Evolutionary conservation across 35 echinoderm and acorn worm species (phyloP), one percentile per base, ranked within the genome.

Genomic region (Apostichopus californicus): DNA sequence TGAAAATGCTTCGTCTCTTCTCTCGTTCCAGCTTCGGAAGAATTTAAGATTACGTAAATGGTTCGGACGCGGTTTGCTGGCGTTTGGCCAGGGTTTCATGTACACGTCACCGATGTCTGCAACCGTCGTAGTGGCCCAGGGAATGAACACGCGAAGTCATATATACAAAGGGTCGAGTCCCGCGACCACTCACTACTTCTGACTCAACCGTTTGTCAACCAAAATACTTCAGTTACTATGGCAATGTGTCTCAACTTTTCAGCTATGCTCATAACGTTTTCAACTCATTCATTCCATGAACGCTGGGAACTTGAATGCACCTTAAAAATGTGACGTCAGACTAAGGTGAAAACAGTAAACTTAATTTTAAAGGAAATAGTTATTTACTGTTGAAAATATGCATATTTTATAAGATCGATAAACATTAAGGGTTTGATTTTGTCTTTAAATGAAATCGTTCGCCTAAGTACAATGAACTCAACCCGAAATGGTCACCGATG

Each of bases 61-160:
- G 86, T 60, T 63, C 22, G 64, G 61, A 5, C 24, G 86, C 54
- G 86, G 86, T 22, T 23, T 89, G 8, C 61, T 34, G 28, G 46
- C 63, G 13, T 89, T 89, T 20, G 86, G 86, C 11, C 60, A 73
- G 63, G 86, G 86, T 5, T 89, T 89, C 63, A 72, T 89, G 86
- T 89, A 89, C 34, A 89, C 86, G 8, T 72, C 86, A 73, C 86
- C 86, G 57, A 72, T 89, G 86, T 89, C 86, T n/a, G 86, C 86
- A 11, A 89, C 86, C 1, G 68, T 89, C 60, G 86, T 89, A 12
- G 5, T 89, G 6, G 86, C 86, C 46, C 86, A 89, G 13, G 86
- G 54, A 89, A 58, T 85, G 55, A 59, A 59, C 13, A 85, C 18
- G 17, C 55, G 81, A 52, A 54, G 58, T 5, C 81, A 55, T 20